These are phyloP conservation scores for Drosophila formosana DNA, from an alignment of 2,888 invertebrate genomes.

Conservation along the genomic window DNA sequence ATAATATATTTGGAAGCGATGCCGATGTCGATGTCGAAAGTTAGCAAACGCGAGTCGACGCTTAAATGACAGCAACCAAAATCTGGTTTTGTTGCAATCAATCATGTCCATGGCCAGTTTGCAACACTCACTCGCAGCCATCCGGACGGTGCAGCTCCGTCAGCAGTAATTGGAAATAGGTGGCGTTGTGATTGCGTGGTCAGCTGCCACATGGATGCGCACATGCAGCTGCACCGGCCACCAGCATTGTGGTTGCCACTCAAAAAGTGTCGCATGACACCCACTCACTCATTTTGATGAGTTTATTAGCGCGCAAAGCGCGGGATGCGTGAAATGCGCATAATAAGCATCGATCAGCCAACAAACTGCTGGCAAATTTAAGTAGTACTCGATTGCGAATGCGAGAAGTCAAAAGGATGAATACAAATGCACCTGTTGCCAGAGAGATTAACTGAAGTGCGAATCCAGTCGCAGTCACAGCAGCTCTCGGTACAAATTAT, in stretches of 20 bases:
- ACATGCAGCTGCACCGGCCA: slow-evolving; percentile 11
- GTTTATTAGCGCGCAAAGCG: slow-evolving; percentile 64
- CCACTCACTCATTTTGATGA: slow-evolving; percentile 53
- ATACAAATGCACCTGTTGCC: slow-evolving; percentile 45
- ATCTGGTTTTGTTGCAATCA: slow-evolving; percentile 80
- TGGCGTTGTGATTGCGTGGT: slow-evolving; percentile 74
- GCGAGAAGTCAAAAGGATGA: slow-evolving; percentile 11
- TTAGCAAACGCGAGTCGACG: slow-evolving; percentile 50
- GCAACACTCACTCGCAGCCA: slow-evolving; percentile 10
- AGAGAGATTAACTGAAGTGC: slow-evolving; percentile 28
- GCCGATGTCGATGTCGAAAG: slow-evolving; percentile 50
- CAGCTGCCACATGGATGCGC: slow-evolving; percentile 30
- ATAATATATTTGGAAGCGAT: slow-evolving; percentile 41
- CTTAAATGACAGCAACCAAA: slow-evolving; percentile 78
- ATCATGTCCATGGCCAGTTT: slow-evolving; percentile 58
- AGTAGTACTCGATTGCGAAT: slow-evolving; percentile 1
- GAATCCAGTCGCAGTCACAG: slow-evolving; percentile 6
- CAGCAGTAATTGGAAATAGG: slow-evolving; percentile 78
- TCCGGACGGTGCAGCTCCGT: slow-evolving; percentile 44
- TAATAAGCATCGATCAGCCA: slow-evolving; percentile 48
- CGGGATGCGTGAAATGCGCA: slow-evolving; percentile 52
- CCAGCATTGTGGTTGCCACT: slow-evolving; percentile 58
- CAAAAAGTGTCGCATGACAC: slow-evolving; percentile 54
- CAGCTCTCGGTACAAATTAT: slow-evolving; percentile 44
- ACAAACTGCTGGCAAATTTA: neutral